phyloP scores from a whole-genome alignment of 2,113 vertebrate species.

The Alethe diademata region DNA sequence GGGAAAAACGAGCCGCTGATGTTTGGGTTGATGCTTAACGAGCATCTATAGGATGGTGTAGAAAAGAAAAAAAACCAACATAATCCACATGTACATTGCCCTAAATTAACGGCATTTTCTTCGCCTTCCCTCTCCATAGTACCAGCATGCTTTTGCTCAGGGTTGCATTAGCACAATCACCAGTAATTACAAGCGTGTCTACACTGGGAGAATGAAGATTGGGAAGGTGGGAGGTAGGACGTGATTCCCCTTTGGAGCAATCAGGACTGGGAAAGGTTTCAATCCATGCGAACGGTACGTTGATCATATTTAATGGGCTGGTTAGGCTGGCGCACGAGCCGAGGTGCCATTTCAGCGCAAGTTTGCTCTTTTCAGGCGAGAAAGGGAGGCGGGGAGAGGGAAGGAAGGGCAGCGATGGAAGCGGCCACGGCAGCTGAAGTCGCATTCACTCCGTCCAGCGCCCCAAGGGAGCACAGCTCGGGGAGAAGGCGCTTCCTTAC shows the following conservation, averaged over 20 bases:
- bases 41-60: neutral
- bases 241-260: conserved; percentile 56
- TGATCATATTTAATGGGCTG: conserved; percentile 51
- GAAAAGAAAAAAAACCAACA: neutral
- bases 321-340: neutral
- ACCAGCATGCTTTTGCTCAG: conserved; percentile 38
- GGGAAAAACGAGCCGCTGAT: neutral
- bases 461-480: neutral
- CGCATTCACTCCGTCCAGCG: neutral
- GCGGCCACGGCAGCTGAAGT: neutral
- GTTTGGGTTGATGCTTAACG: neutral
- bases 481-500: neutral
- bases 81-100: conserved; percentile 19
- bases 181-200: conserved; percentile 29
- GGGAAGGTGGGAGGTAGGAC: conserved; percentile 57
- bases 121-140: neutral
- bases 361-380: conserved; percentile 2
- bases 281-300: conserved; percentile 29
- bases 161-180: conserved; percentile 25
- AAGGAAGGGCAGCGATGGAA: neutral
- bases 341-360: neutral
- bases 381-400: neutral
- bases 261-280: conserved; percentile 46
- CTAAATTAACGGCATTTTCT: conserved; percentile 60
- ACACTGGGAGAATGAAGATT: neutral